Base-by-base conservation (phyloP, 2,797 vertebrate genomes). In the Alectoris magna region DNA sequence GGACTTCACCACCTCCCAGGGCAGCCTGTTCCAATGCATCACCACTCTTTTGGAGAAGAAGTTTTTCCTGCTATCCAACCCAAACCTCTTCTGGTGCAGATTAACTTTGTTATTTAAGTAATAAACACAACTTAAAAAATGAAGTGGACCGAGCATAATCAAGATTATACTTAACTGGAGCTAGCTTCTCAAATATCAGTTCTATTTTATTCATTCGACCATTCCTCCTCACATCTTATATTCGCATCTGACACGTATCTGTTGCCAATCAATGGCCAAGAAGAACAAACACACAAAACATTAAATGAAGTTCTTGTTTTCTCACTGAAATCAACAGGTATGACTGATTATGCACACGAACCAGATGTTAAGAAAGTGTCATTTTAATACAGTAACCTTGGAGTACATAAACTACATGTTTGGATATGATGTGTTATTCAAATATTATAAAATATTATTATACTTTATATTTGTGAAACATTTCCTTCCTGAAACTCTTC, bases 361-460 rank as follows among this genome's bases (percentile, higher is more conserved):
- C 8, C 31, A 36, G 2, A 39, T 51, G 29, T 62, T 59, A 69
- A 78, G 69, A 81, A 90, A 84, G 0, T 31, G 34, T 63, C 2
- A 58, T 55, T 88, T 93, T 74, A 74, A 29, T 39, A n/a, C 0
- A 3, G 6, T 36, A 67, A 51, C 62, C 44, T 86, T 43, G 41
- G 56, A 60, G 56, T 38, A 36, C 12, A 53, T 14, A 55, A 73
- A 41, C 0, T 0, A 5, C 34, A 53, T 2, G 1, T 87, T 87
- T 90, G 68, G 58, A 92, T 63, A 49, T 10, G 13, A 44, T 59
- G 55, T 66, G 78, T 89, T 90, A 66, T 56, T 95, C 43, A 89
- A 91, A 87, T 69, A 91, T 63, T 80, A 38, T 49, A 75, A 72
- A 0, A 0, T 74, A 77, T 73, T 88, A 13, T 70, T 83, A 18